phyloP scores from a whole-genome alignment of 1,140 invertebrate species.

The Lutraria rhynchaena region DNA sequence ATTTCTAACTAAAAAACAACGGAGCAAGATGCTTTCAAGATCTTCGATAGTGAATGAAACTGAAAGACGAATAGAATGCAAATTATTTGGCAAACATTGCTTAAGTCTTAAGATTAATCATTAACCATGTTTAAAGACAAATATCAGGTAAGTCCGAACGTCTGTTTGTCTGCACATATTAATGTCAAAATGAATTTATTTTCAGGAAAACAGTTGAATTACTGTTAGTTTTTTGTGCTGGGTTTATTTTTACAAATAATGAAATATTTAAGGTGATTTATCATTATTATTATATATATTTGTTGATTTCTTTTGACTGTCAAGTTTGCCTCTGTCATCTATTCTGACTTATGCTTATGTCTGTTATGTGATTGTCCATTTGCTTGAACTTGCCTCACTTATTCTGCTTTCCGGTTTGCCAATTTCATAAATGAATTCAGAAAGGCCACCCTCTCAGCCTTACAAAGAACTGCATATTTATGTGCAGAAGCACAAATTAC shows the following conservation, averaged over 20 bases:
- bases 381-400: too few relatives aligned
- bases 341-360: too few relatives aligned
- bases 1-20: background rate
- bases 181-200: background rate
- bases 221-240: background rate
- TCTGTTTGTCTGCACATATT: background rate
- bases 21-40: background rate
- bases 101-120: background rate
- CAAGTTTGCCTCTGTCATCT: too few relatives aligned
- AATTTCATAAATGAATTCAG: too few relatives aligned
- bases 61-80: background rate
- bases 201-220: background rate
- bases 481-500: too few relatives aligned
- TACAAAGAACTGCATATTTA: too few relatives aligned
- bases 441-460: too few relatives aligned
- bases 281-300: too few relatives aligned
- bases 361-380: too few relatives aligned
- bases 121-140: constrained; percentile 31
- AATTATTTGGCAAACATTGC: background rate
- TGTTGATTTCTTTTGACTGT: too few relatives aligned
- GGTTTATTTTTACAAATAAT: background rate
- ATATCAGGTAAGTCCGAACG: constrained; percentile 3
- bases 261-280: too few relatives aligned
- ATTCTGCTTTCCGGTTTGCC: too few relatives aligned
- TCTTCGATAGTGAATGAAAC: background rate